Evolutionary conservation across 1,140 invertebrate genomes (phyloP).

Genomic region (Drosophila sp.): DNA sequence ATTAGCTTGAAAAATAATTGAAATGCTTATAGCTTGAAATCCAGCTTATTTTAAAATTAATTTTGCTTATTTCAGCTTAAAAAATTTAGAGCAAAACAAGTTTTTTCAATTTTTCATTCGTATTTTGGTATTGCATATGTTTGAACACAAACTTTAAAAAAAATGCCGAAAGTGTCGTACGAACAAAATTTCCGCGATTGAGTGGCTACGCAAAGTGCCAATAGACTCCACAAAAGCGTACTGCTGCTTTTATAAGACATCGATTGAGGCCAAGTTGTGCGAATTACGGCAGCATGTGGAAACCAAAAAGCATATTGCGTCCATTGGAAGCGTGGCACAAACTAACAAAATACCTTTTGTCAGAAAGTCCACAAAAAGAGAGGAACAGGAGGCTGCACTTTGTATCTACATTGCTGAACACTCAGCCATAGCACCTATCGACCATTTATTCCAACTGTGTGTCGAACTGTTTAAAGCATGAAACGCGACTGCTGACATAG

Average conservation of each 20-base stretch:
- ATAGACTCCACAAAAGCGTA: slow-evolving; percentile 16
- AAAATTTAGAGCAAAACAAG: too few species aligned
- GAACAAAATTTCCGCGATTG: slow-evolving; percentile 14
- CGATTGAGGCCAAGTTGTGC: slow-evolving; percentile 15
- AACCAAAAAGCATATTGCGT: slow-evolving; percentile 19
- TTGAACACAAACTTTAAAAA: neutral
- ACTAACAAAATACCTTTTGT: slow-evolving; percentile 10
- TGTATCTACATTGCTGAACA: neutral
- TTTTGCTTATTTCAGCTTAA: too few species aligned
- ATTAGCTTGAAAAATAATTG: too few species aligned
- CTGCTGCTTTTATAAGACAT: slow-evolving; percentile 18
- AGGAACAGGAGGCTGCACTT: slow-evolving; percentile 12
- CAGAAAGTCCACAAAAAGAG: slow-evolving; percentile 18
- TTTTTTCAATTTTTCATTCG: neutral
- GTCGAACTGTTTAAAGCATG: too few species aligned
- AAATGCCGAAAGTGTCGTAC: slow-evolving; percentile 8
- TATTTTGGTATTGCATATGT: neutral
- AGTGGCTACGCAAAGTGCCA: slow-evolving; percentile 18
- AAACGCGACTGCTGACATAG: too few species aligned
- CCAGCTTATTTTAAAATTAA: too few species aligned
- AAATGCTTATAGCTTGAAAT: too few species aligned
- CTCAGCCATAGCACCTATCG: slow-evolving; percentile 3
- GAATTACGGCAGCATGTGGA: slow-evolving; percentile 16
- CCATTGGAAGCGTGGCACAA: slow-evolving; percentile 9
- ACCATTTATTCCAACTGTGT: too few species aligned